Conservation (phyloP, 1,140 invertebrate species). For the Drosophila bifasciata region DNA sequence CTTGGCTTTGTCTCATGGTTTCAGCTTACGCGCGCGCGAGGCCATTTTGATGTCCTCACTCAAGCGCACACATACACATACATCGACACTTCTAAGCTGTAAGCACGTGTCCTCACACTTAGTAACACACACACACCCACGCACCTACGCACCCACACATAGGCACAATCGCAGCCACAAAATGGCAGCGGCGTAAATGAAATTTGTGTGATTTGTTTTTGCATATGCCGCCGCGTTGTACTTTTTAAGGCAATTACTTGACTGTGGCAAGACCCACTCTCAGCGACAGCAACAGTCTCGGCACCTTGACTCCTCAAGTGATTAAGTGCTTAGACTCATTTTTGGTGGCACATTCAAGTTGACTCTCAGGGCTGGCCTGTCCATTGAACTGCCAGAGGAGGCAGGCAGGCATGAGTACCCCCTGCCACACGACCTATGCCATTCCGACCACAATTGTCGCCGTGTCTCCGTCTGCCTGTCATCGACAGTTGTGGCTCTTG, state of each 20-base stretch:
- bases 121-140: slow-evolving; percentile 26
- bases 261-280: slow-evolving; percentile 7
- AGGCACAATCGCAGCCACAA: slow-evolving; percentile 23
- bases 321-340: slow-evolving; percentile 75
- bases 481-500: slow-evolving; percentile 29
- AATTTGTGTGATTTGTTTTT: slow-evolving; percentile 65
- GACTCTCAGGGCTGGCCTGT: slow-evolving; percentile 31
- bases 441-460: slow-evolving; percentile 17
- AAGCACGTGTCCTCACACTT: slow-evolving; percentile 32
- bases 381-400: slow-evolving; percentile 35
- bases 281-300: not conserved
- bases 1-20: slow-evolving; percentile 45
- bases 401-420: slow-evolving; percentile 3
- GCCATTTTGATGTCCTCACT: slow-evolving; percentile 36
- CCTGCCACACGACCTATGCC: slow-evolving; percentile 58
- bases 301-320: slow-evolving; percentile 50
- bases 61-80: slow-evolving; percentile 11
- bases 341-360: slow-evolving; percentile 47
- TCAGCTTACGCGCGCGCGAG: slow-evolving; percentile 50
- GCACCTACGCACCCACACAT: slow-evolving; percentile 9
- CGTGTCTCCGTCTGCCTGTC: slow-evolving; percentile 27
- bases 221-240: slow-evolving; percentile 42
- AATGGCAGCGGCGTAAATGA: slow-evolving; percentile 47
- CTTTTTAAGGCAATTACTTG: slow-evolving; percentile 75
- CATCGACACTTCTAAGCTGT: slow-evolving; percentile 9